Evolutionary conservation across 2,888 invertebrate species (phyloP).

Genomic region (Napeogenes inachia): DNA sequence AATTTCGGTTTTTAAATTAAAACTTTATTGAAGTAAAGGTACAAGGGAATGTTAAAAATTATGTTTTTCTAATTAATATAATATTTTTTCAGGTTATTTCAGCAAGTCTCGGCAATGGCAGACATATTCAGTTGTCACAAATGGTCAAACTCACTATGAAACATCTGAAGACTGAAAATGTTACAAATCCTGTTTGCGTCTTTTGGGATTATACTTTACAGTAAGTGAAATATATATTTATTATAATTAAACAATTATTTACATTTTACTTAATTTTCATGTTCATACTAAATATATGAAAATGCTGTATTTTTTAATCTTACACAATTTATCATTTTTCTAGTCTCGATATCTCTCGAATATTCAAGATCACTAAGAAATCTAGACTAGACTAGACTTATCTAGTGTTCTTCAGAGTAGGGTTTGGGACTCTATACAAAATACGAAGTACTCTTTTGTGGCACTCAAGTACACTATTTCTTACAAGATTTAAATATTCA

Average conservation of each 20-base stretch:
- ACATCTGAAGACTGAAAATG: slow-evolving; percentile 90
- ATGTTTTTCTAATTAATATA: not conserved
- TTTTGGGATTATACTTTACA: slow-evolving; percentile 94
- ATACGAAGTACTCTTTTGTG: slow-evolving; percentile 1
- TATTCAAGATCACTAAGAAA: not conserved
- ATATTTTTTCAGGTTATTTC: slow-evolving; percentile 82
- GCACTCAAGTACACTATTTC: not conserved
- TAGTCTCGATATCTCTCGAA: not conserved
- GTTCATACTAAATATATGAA: no score
- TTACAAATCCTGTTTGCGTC: slow-evolving; percentile 93
- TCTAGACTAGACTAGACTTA: slow-evolving; percentile 6
- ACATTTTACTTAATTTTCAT: no score
- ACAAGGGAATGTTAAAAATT: no score
- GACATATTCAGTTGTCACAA: slow-evolving; percentile 90
- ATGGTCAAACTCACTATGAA: slow-evolving; percentile 90
- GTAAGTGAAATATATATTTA: slow-evolving; percentile 61
- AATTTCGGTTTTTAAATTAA: no score
- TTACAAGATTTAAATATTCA: slow-evolving; percentile 1
- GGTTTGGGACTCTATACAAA: not conserved
- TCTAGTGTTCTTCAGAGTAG: slow-evolving; percentile 4
- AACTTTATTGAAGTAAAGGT: no score
- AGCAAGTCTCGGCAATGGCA: slow-evolving; percentile 91
- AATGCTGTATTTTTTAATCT: no score
- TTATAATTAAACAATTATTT: not conserved
- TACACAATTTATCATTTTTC: not conserved